Base-by-base conservation (phyloP, 1,140 invertebrate genomes). In the Centruroides sculpturatus region DNA sequence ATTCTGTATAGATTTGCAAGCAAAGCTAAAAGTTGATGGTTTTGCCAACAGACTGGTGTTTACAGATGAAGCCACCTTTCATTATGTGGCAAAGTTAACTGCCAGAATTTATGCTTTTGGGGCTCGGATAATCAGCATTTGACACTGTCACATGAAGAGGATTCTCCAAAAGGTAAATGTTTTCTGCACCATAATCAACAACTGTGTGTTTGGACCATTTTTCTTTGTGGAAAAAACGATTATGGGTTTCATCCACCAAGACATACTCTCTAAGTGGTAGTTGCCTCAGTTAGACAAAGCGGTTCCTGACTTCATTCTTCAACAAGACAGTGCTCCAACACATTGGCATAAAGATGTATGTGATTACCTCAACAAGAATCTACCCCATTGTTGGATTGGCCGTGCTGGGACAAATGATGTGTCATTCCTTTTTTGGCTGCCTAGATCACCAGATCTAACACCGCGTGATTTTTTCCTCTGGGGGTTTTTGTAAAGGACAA, bases 391-490 rank as follows among this genome's bases (percentile, higher is more conserved):
- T 23, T 65, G 57, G 54, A 63, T 65, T 54, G 74, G 73, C 35
- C 66, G 71, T 59, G 59, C 64, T 59, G 71, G 74, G 34, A 59
- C 71, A 47, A 67, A 51, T 10, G 11, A 57, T 51, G n/a, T 57
- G 34, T 5, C 51, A 54, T 54, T 5, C 11, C 50, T 76, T 50
- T 59, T 67, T 55, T 77, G 74, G 75, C 71, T 71, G 57, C 65
- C 74, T 23, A 64, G 74, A 59, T 74, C 70, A 54, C 71, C 70
- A 36, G 75, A 77, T 67, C 63, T 76, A 51, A 71, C 67, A 35
- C 71, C 70, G 35, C 59, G 71, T 35, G 73, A 77, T 69, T 77
- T 72, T 69, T 73, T 73, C 66, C 64, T 70, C 12, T 75, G 71
- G 74, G 71, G 74, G 74, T 72, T 49, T 69, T 71, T 56, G 59